Conservation (phyloP, 2,797 vertebrate species). For the Hippocampus kuda region DNA sequence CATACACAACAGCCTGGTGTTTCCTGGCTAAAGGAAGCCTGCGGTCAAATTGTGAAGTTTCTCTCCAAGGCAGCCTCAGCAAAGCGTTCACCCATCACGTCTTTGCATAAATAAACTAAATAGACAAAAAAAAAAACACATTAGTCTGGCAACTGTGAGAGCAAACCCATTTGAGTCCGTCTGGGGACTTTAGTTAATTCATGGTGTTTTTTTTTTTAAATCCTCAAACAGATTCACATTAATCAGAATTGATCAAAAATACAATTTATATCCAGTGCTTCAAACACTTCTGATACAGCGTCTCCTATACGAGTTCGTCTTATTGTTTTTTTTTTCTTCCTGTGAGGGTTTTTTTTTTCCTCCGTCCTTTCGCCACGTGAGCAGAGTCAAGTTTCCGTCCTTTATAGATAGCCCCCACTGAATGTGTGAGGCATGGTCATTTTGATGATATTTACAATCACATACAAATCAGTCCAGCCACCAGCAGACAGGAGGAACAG, state of each 20-base stretch:
- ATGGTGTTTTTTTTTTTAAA: slow-evolving; percentile 62
- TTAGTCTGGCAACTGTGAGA: slow-evolving; percentile 81
- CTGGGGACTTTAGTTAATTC: slow-evolving; percentile 89
- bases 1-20: slow-evolving; percentile 58
- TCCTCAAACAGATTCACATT: slow-evolving; percentile 98
- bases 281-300: slow-evolving; percentile 96
- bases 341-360: slow-evolving; percentile 32
- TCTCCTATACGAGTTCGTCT: slow-evolving; percentile 77
- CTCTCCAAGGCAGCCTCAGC: slow-evolving; percentile 75
- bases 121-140: slow-evolving; percentile 78
- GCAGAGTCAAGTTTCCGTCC: slow-evolving; percentile 98
- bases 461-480: slow-evolving; percentile 68
- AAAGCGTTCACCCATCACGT: slow-evolving; percentile 87
- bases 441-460: slow-evolving; percentile 72
- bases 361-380: slow-evolving; percentile 67
- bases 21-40: slow-evolving; percentile 73
- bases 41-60: slow-evolving; percentile 68
- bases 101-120: slow-evolving; percentile 99
- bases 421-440: slow-evolving; percentile 87
- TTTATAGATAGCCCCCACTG: slow-evolving; percentile 82
- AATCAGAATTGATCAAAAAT: slow-evolving; percentile 99
- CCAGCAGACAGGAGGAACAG: slow-evolving; percentile 64
- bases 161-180: slow-evolving; percentile 84
- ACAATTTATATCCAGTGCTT: slow-evolving; percentile 99
- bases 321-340: slow-evolving; percentile 30